Percentiles rank a stretch among this genome's conserved stretches.
Evolutionary conservation across 2,888 invertebrate species (phyloP).

Genomic region (Eristalinus aeneus): DNA sequence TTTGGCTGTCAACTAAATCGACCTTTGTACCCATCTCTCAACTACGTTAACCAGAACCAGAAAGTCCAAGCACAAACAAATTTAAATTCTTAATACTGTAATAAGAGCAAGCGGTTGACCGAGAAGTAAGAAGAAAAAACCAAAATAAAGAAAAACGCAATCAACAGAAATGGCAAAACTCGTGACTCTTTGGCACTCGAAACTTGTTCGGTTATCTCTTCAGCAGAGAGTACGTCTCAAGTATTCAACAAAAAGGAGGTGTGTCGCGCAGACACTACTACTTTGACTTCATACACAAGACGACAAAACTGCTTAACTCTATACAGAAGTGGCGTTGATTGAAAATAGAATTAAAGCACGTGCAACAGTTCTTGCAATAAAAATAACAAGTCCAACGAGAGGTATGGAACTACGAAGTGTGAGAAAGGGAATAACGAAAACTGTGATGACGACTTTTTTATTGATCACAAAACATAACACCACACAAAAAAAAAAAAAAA

Average conservation of each 20-base stretch:
- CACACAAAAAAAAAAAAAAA: too few relatives aligned
- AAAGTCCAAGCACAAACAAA: neutral
- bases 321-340: conserved; percentile 2
- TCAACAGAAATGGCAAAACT: conserved; percentile 11
- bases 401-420: conserved; percentile 8
- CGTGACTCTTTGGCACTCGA: neutral
- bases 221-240: neutral
- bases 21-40: conserved; percentile 5
- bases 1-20: neutral
- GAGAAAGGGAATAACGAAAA: neutral
- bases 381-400: conserved; percentile 30
- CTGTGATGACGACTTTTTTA: neutral
- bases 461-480: neutral
- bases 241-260: conserved; percentile 23
- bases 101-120: neutral
- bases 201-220: neutral
- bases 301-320: conserved; percentile 30
- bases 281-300: neutral
- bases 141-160: neutral
- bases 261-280: conserved; percentile 20
- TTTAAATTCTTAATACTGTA: neutral
- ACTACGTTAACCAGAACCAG: neutral
- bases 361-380: conserved; percentile 52
- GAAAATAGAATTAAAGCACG: conserved; percentile 52
- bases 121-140: neutral